Conservation (phyloP, 2,888 invertebrate genomes). For the Parnassius glacialis region DNA sequence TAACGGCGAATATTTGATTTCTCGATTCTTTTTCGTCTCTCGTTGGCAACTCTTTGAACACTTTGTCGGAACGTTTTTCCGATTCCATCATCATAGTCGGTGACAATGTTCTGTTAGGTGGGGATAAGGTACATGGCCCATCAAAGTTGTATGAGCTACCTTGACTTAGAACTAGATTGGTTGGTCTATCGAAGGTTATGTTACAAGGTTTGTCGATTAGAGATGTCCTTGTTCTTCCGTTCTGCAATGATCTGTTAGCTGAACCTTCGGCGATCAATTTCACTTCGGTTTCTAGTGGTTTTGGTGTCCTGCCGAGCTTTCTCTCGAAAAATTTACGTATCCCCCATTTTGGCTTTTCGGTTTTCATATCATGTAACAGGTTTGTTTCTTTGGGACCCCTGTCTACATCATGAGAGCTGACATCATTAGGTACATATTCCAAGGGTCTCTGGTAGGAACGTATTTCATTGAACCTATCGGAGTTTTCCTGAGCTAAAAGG, state of each 20-base stretch:
- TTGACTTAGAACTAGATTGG: slow-evolving; percentile 55
- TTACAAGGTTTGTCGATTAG: slow-evolving; percentile 62
- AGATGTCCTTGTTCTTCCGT: slow-evolving; percentile 50
- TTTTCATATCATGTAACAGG: slow-evolving; percentile 57
- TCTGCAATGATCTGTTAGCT: slow-evolving; percentile 36
- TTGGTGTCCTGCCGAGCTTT: slow-evolving; percentile 50
- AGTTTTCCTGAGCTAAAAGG: slow-evolving; percentile 43
- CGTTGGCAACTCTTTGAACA: slow-evolving; percentile 68
- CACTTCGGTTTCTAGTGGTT: slow-evolving; percentile 77
- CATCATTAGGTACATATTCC: slow-evolving; percentile 88
- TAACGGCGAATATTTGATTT: slow-evolving; percentile 72
- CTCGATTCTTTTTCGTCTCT: slow-evolving; percentile 47
- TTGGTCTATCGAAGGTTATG: slow-evolving; percentile 52
- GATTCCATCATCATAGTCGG: slow-evolving; percentile 70
- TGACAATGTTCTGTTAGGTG: slow-evolving; percentile 71
- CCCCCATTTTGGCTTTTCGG: slow-evolving; percentile 68
- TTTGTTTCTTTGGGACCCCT: slow-evolving; percentile 70
- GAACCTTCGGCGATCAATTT: slow-evolving; percentile 66
- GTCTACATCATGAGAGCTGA: slow-evolving; percentile 67
- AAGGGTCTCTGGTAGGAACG: slow-evolving; percentile 66
- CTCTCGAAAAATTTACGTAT: slow-evolving; percentile 68
- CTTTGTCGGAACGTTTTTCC: slow-evolving; percentile 60
- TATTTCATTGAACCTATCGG: slow-evolving; percentile 56
- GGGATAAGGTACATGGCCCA: slow-evolving; percentile 67
- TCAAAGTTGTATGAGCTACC: slow-evolving; percentile 58